Base-by-base conservation (phyloP, 2,888 invertebrate genomes). In the Watsonalla binaria region DNA sequence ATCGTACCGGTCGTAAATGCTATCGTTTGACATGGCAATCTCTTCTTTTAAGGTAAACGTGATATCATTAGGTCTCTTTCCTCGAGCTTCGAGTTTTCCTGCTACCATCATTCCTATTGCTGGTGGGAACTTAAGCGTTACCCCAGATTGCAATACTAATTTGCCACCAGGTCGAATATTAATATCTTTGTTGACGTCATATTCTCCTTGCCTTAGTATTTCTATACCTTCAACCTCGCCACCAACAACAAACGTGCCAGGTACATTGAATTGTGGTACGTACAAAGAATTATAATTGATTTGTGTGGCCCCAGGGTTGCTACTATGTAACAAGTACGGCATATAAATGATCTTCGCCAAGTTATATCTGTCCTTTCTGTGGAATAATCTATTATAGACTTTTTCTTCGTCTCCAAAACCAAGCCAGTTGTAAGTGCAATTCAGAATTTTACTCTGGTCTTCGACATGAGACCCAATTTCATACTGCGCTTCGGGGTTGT, bases 21-120 rank as follows among this genome's bases (percentile, higher is more conserved):
- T 95, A 58, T 93, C 93, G 57, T 92, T 92, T 0, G 91, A 83
- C 82, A 95, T 92, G 7, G 93, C 80, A 0, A 95, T 92, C 76
- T 96, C 95, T 68, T 96, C 94, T 77, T 96, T 96, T 6, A 96
- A 78, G 0, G 96, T 96, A 66, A 96, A 93, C 49, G 94, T 91
- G 51, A 97, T 96, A 70, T 96, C 95, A 73, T 95, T 95, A 0
- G 96, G 96, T 42, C 94, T 92, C 57, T 94, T 93, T 0, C 97
- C 97, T 68, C 94, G 92, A 0, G 97, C 97, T 70, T 96, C 96
- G 47, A 99, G 84, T 78, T 95, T 94, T 0, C 99, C 99, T 46
- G 98, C 98, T 4, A 99, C 95, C 95, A 99, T 97, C 92, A 99
- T 97, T 7, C 99, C 98, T 53, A 99, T 95, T 33, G 97, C 94